A percentile compares a stretch with the other conserved stretches of the same genome.
These are phyloP conservation scores for Merops nubicus DNA, from an alignment of 2,113 vertebrate genomes.

Conservation along the genomic window DNA sequence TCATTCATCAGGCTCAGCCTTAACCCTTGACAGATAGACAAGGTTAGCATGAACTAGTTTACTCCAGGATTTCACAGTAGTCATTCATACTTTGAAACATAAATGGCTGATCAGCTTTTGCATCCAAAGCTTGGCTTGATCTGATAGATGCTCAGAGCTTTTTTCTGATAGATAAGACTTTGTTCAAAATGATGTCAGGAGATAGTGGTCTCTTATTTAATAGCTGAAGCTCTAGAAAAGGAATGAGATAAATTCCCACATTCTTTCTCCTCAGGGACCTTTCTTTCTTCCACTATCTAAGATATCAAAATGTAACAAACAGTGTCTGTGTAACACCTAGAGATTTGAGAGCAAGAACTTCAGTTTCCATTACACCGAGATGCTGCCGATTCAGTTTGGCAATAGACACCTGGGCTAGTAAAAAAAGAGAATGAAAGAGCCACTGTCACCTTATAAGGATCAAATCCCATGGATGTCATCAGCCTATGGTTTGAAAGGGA, in stretches of 20 bases:
- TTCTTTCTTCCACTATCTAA: not conserved
- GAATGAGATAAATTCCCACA: not conserved
- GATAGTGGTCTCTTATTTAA: not conserved
- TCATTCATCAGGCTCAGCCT: too few species aligned
- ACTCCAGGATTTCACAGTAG: too few species aligned
- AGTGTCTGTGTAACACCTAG: not conserved
- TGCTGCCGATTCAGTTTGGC: not conserved
- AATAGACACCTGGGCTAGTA: not conserved
- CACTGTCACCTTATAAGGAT: not conserved
- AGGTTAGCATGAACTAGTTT: too few species aligned
- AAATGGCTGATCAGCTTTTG: not conserved
- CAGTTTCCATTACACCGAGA: too few species aligned
- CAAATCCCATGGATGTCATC: not conserved
- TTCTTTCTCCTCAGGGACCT: not conserved
- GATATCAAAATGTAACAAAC: not conserved
- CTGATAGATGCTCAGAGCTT: not conserved
- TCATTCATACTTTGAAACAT: not conserved
- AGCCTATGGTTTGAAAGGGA: not conserved
- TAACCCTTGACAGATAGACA: not conserved
- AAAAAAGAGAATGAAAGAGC: not conserved
- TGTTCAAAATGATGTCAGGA: not conserved
- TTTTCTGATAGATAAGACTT: not conserved
- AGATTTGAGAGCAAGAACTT: too few species aligned
- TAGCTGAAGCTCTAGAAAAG: not conserved
- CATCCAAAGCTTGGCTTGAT: not conserved